A percentile compares a stretch with the other conserved stretches of the same genome.
Conservation (phyloP, 2,797 vertebrate species). For the Fringilla coelebs region DNA sequence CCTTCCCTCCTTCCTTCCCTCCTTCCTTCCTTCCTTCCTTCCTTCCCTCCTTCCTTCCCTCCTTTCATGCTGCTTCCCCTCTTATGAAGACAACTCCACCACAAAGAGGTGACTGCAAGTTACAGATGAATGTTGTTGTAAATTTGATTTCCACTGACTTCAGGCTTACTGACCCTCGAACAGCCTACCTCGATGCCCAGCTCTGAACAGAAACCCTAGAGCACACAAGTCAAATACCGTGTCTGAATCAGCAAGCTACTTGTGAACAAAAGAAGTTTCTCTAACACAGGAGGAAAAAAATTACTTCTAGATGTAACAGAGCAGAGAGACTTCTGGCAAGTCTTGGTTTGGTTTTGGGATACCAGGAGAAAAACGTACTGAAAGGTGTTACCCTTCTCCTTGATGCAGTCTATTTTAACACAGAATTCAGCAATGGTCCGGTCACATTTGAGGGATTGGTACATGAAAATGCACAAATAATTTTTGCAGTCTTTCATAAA, state of each 20-base stretch:
- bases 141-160: background rate
- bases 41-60: too few species aligned
- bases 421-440: background rate
- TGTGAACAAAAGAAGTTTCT: background rate
- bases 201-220: background rate
- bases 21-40: too few species aligned
- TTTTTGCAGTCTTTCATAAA: background rate
- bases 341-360: background rate
- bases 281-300: background rate
- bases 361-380: background rate
- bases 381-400: background rate
- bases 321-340: background rate
- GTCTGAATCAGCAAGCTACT: background rate
- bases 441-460: background rate
- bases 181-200: background rate
- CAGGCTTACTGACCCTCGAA: background rate
- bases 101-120: background rate
- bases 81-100: background rate
- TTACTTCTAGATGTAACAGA: background rate
- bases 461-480: background rate
- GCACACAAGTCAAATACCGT: background rate
- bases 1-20: too few species aligned
- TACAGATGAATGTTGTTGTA: background rate
- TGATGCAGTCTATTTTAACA: background rate
- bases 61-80: background rate